phyloP scores from a whole-genome alignment of 1,140 invertebrate genomes.

The Hylyphantes graminicola region DNA sequence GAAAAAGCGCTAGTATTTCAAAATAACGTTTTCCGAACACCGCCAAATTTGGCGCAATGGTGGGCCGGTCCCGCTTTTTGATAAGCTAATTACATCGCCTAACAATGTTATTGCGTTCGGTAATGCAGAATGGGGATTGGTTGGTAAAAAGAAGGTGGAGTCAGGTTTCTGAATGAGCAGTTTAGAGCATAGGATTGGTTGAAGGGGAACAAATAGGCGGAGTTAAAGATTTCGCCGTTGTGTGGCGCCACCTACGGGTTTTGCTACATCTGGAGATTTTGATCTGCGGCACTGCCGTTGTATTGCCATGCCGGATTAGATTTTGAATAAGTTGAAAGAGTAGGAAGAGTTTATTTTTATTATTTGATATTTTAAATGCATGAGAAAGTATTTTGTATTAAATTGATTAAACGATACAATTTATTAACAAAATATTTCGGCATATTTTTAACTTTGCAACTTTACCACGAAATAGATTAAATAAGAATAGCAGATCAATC shows the following conservation, averaged over 20 bases:
- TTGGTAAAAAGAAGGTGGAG: slow-evolving; percentile 1
- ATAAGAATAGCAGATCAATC: too few relatives aligned
- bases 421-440: too few relatives aligned
- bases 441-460: too few relatives aligned
- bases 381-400: too few relatives aligned
- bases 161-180: slow-evolving; percentile 6
- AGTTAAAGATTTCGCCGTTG: slow-evolving; percentile 1
- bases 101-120: slow-evolving; percentile 59
- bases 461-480: too few relatives aligned
- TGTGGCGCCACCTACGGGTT: slow-evolving; percentile 48
- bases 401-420: too few relatives aligned
- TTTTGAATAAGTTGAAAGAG: too few relatives aligned
- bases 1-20: too few relatives aligned
- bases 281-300: background rate
- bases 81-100: slow-evolving; percentile 60
- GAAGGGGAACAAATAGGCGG: background rate
- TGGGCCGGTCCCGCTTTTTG: slow-evolving; percentile 53
- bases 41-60: slow-evolving; percentile 59
- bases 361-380: too few relatives aligned
- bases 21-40: too few relatives aligned
- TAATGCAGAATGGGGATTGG: slow-evolving; percentile 54
- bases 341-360: too few relatives aligned
- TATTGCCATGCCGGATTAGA: too few relatives aligned
- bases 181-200: slow-evolving; percentile 1
- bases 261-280: background rate